Conservation (phyloP, 2,888 invertebrate genomes). For the Spodoptera littoralis region DNA sequence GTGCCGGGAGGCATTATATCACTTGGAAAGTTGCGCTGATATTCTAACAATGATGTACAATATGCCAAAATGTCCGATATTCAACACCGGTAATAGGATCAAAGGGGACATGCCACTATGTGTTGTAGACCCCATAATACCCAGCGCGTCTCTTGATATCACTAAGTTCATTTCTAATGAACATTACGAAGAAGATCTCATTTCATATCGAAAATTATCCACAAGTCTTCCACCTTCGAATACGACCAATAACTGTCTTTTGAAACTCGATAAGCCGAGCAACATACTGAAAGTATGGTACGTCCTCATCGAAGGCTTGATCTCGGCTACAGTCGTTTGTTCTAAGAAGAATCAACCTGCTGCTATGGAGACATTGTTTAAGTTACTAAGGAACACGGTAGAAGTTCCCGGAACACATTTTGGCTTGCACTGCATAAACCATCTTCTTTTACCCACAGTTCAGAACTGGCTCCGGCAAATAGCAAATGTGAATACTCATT, state of each 20-base stretch:
- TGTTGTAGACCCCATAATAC: conserved; percentile 95
- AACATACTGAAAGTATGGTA: conserved; percentile 97
- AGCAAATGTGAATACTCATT: conserved; percentile 91
- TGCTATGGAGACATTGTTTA: conserved; percentile 95
- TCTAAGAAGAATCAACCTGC: conserved; percentile 96
- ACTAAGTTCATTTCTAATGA: conserved; percentile 91
- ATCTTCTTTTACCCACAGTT: conserved; percentile 96
- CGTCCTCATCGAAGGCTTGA: conserved; percentile 95
- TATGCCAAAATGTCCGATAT: conserved; percentile 98
- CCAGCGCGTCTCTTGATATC: conserved; percentile 91
- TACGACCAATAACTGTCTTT: conserved; percentile 87
- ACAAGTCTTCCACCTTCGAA: conserved; percentile 85
- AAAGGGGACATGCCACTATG: conserved; percentile 93
- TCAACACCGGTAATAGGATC: conserved; percentile 95
- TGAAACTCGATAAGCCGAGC: conserved; percentile 93
- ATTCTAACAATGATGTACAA: conserved; percentile 97
- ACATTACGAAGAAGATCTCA: conserved; percentile 91
- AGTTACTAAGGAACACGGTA: conserved; percentile 93
- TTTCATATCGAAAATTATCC: conserved; percentile 90
- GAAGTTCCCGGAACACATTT: conserved; percentile 96
- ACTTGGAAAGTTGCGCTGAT: conserved; percentile 95
- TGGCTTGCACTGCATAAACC: conserved; percentile 97
- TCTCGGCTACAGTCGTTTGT: conserved; percentile 94
- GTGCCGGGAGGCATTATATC: conserved; percentile 94
- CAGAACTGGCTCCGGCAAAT: conserved; percentile 97